These are phyloP conservation scores for Gastrophysa polygoni DNA, from an alignment of 2,888 invertebrate species.

Conservation along the genomic window DNA sequence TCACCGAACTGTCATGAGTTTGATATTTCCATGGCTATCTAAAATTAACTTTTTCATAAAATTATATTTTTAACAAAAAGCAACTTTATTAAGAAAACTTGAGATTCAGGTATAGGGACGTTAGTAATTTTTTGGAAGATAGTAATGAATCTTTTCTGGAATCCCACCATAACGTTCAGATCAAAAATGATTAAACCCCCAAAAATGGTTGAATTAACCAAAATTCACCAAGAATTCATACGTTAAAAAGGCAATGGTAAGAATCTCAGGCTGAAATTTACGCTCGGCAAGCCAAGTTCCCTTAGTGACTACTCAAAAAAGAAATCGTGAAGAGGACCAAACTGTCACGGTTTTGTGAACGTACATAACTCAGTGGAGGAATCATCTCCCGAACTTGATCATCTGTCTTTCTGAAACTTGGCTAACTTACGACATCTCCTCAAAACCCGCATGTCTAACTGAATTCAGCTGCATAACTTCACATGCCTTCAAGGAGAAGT, in stretches of 20 bases:
- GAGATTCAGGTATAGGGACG: no score
- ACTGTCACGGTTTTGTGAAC: not conserved
- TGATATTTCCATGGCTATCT: no score
- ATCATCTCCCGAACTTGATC: not conserved
- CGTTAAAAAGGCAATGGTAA: not conserved
- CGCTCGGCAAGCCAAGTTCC: not conserved
- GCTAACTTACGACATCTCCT: not conserved
- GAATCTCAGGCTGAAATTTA: not conserved
- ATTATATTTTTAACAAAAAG: no score
- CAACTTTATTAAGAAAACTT: no score
- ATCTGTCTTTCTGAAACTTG: not conserved
- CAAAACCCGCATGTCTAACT: not conserved
- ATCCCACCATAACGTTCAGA: not conserved
- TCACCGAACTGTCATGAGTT: no score
- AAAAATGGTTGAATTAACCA: not conserved
- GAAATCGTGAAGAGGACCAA: slow-evolving; percentile 1
- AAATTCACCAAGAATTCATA: not conserved
- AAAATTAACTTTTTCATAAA: no score
- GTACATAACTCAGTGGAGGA: no score
- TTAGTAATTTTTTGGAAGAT: not conserved
- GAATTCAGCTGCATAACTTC: not conserved
- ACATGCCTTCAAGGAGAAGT: slow-evolving; percentile 7
- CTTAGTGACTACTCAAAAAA: not conserved
- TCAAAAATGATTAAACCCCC: not conserved
- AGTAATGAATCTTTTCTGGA: not conserved